These are phyloP conservation scores for Ellobius talpinus DNA, from an alignment of 2,113 vertebrate genomes.

Conservation along the genomic window DNA sequence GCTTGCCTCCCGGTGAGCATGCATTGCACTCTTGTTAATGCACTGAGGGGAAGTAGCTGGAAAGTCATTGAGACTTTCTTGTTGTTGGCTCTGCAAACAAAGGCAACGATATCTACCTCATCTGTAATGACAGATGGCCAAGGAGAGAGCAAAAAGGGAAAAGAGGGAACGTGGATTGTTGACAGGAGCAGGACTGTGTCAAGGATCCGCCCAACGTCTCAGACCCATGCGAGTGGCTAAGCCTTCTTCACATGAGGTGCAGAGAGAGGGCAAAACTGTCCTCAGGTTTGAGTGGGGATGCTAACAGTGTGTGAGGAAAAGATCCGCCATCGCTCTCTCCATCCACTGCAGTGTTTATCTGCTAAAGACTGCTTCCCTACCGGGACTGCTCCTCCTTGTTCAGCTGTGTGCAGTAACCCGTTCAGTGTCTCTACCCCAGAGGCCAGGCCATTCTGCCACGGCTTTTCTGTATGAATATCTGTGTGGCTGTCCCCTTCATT, in stretches of 20 bases:
- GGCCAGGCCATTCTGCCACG: background rate
- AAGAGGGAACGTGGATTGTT: background rate
- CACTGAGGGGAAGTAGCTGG: background rate
- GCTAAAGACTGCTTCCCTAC: background rate
- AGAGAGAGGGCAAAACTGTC: background rate
- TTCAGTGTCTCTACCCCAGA: background rate
- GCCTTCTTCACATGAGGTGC: background rate
- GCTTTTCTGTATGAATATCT: background rate
- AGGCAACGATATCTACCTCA: background rate
- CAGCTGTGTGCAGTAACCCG: background rate
- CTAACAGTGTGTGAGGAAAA: background rate
- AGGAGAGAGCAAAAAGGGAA: background rate
- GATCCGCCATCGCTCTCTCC: background rate
- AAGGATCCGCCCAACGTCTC: background rate
- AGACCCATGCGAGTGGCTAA: background rate
- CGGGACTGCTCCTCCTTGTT: background rate
- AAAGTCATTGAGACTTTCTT: constrained; percentile 25
- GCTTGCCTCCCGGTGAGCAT: background rate
- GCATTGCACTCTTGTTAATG: background rate
- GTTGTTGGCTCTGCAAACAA: constrained; percentile 35
- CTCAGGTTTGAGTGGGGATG: background rate
- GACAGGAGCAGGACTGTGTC: background rate
- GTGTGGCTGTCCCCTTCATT: background rate
- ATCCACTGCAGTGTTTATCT: background rate
- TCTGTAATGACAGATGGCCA: constrained; percentile 11